Base-by-base conservation (phyloP, 1,140 invertebrate species). In the Drosophila parabipectinata region DNA sequence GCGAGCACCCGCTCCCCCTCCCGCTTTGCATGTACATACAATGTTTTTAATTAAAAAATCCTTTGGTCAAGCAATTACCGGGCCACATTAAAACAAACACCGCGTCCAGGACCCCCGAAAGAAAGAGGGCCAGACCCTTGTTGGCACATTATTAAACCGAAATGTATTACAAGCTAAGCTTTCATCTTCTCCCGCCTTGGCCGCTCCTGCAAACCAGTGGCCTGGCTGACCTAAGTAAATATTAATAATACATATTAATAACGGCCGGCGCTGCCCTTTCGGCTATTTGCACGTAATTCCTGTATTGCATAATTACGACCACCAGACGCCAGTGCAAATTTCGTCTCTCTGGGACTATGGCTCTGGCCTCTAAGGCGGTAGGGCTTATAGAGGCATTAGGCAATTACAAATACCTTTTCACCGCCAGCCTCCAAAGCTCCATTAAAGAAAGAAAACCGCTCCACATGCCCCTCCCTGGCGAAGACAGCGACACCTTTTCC, bases 181-280 rank as follows among this genome's bases (percentile, higher is more conserved):
- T 87, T 88, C 83, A 87, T 87, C 79, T 88, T 57, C 34, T 37
- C 12, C 34, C 34, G 63, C 28, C 21, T 21, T 24, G 30, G 56
- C 41, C 26, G 45, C 7, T 30, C 51, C 44, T 14, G 48, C 24
- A 7, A 12, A 21, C 26, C 21, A 39, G 26, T 34, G 12, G n/a
- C 4, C 28, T 44, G 57, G 39, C 83, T 90, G 88, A 90, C 88
- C 88, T 88, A 88, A 90, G 88, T 90, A 90, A 90, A 90, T 84
- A 90, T 90, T 90, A 90, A 90, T 90, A 90, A 90, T 84, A 84
- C 77, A 80, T 90, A 90, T 90, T 90, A 88, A 90, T 90, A 90
- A 87, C 76, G 84, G 37, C 60, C 53, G 69, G 50, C 41, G 50
- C 57, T 47, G 67, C 64, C 69, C 78, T 67, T 39, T 56, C 48